Percentiles rank a stretch among this genome's conserved stretches.
Conservation (phyloP, 2,888 invertebrate species). For the Xestia ashworthii region DNA sequence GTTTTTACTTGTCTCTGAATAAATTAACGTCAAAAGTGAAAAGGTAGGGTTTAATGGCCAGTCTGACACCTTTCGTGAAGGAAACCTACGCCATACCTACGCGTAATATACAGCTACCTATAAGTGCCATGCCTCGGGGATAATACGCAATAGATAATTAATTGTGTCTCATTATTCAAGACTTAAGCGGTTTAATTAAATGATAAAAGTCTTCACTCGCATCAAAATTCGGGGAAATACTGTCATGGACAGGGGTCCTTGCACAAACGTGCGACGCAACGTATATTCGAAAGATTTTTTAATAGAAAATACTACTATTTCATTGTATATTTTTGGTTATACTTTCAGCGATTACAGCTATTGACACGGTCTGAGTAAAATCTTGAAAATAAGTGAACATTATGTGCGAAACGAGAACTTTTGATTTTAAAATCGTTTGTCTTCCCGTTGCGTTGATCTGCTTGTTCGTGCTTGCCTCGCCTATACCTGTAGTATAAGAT, state of each 20-base stretch:
- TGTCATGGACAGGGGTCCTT: not conserved
- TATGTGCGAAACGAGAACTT: not conserved
- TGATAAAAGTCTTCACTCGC: not conserved
- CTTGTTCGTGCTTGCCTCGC: not conserved
- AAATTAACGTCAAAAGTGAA: not conserved
- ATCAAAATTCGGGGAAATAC: not conserved
- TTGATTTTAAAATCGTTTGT: not conserved
- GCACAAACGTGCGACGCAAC: not conserved
- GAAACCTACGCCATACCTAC: not conserved
- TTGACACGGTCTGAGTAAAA: not conserved
- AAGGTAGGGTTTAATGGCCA: not conserved
- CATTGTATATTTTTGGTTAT: not conserved
- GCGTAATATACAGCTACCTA: not conserved
- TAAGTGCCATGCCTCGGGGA: not conserved
- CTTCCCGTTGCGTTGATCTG: not conserved
- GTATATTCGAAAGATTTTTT: not conserved
- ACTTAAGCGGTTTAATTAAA: not conserved
- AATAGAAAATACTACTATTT: not conserved
- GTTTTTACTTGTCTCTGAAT: not conserved
- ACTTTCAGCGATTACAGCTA: not conserved
- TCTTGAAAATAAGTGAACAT: not conserved
- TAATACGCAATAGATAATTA: not conserved
- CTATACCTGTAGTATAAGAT: not conserved
- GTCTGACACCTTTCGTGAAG: not conserved
- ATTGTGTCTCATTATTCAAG: not conserved